Conservation (phyloP, 2,888 invertebrate species). For the Drosophila parthenogenetica region DNA sequence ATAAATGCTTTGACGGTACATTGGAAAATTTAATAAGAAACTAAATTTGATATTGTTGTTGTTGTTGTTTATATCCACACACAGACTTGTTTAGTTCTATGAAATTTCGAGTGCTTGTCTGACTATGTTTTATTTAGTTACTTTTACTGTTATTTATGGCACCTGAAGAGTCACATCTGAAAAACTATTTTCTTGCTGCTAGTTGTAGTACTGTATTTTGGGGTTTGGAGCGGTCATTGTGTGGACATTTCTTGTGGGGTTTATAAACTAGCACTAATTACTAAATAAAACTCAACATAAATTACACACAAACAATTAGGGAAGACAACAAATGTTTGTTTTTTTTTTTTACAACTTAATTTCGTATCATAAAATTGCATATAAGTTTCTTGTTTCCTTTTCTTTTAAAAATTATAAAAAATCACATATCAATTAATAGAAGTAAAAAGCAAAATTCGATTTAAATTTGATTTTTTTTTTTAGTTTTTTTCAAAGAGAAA, state of each 20-base stretch:
- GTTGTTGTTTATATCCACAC: constrained; percentile 59
- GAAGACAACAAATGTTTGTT: constrained; percentile 75
- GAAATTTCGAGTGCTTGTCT: constrained; percentile 44
- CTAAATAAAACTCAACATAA: constrained; percentile 77
- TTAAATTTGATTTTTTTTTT: constrained; percentile 24
- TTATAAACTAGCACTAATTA: constrained; percentile 48
- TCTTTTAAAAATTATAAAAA: constrained; percentile 46
- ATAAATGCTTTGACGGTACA: constrained; percentile 82
- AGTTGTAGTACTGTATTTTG: constrained; percentile 7
- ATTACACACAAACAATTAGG: constrained; percentile 72
- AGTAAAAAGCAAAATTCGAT: constrained; percentile 47
- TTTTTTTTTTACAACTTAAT: constrained; percentile 54
- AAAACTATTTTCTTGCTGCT: constrained; percentile 48
- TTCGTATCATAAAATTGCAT: constrained; percentile 59
- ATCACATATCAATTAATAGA: constrained; percentile 74
- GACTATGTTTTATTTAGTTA: constrained; percentile 59
- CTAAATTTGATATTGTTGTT: constrained; percentile 50
- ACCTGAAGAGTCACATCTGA: constrained; percentile 75
- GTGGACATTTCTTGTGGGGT: constrained; percentile 52
- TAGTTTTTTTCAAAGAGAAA: constrained; percentile 45
- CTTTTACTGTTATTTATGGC: constrained; percentile 65
- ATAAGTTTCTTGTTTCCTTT: constrained; percentile 25
- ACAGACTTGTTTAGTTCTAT: constrained; percentile 12
- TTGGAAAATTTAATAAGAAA: constrained; percentile 73
- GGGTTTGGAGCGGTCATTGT: constrained; percentile 30